Conservation (phyloP, 2,888 invertebrate genomes). For the Plemyria rubiginata region DNA sequence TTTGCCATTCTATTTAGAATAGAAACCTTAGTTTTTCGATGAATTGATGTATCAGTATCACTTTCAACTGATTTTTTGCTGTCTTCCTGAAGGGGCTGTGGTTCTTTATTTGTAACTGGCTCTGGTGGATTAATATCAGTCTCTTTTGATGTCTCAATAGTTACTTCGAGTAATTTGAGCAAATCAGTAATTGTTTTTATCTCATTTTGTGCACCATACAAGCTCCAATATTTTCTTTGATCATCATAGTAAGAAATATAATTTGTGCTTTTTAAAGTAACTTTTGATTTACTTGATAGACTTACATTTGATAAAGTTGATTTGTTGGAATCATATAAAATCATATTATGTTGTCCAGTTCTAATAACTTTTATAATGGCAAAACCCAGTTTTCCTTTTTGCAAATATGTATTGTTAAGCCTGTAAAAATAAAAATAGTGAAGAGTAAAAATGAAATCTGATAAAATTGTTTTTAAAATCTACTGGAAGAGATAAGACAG, state of each 20-base stretch:
- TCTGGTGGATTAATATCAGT: conserved; percentile 46
- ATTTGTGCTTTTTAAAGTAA: conserved; percentile 61
- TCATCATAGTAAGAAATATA: conserved; percentile 73
- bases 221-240: conserved; percentile 67
- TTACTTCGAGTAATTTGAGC: conserved; percentile 54
- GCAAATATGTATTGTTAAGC: conserved; percentile 60
- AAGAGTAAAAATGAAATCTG: too few relatives aligned
- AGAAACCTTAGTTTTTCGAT: conserved; percentile 68
- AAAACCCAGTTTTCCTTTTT: conserved; percentile 72
- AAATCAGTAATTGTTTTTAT: conserved; percentile 57
- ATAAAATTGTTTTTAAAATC: too few relatives aligned
- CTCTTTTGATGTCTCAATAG: conserved; percentile 44
- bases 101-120: conserved; percentile 32
- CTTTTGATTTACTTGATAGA: conserved; percentile 54
- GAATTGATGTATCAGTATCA: conserved; percentile 69
- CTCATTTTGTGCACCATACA: conserved; percentile 62
- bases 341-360: conserved; percentile 57
- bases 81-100: conserved; percentile 28
- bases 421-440: conserved; percentile 44
- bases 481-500: too few relatives aligned
- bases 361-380: conserved; percentile 67
- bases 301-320: conserved; percentile 63
- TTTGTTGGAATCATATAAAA: conserved; percentile 74
- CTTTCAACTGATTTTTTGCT: conserved; percentile 55
- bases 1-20: conserved; percentile 74